Conservation (phyloP, 2,113 vertebrate species). For the Alexandromys fortis region DNA sequence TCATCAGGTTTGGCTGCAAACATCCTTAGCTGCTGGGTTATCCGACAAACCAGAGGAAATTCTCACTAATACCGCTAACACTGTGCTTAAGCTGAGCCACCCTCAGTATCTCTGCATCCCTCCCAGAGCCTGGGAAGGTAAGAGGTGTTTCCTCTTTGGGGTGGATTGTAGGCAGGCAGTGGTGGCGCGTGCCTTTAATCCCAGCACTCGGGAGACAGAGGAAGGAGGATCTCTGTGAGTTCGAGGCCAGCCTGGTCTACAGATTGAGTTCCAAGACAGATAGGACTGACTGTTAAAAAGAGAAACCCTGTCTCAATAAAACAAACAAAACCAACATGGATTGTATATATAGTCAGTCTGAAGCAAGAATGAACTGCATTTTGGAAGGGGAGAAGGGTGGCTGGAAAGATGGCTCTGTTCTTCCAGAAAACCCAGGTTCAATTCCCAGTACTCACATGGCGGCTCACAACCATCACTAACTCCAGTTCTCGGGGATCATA, state of each 20-base stretch:
- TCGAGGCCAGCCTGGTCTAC: neutral
- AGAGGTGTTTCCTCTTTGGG: neutral
- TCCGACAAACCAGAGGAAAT: accelerated
- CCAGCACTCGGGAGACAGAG: neutral
- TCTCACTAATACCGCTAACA: neutral
- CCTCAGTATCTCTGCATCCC: neutral
- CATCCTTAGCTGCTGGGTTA: no score
- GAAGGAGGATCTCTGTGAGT: neutral
- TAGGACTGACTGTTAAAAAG: no score
- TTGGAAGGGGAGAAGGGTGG: neutral
- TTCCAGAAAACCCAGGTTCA: neutral
- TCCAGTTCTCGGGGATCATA: neutral
- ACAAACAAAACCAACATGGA: no score
- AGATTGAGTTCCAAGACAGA: neutral
- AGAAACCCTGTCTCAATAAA: no score
- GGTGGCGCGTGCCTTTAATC: neutral
- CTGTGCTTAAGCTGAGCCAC: neutral
- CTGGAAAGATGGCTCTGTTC: neutral
- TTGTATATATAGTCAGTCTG: neutral
- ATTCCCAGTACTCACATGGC: neutral
- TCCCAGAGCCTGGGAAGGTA: no score
- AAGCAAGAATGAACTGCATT: neutral
- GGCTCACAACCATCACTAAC: neutral
- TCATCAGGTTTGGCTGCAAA: neutral
- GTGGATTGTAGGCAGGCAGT: neutral